phyloP scores from a whole-genome alignment of 2,797 vertebrate genomes.

The Xiphophorus birchmanni region DNA sequence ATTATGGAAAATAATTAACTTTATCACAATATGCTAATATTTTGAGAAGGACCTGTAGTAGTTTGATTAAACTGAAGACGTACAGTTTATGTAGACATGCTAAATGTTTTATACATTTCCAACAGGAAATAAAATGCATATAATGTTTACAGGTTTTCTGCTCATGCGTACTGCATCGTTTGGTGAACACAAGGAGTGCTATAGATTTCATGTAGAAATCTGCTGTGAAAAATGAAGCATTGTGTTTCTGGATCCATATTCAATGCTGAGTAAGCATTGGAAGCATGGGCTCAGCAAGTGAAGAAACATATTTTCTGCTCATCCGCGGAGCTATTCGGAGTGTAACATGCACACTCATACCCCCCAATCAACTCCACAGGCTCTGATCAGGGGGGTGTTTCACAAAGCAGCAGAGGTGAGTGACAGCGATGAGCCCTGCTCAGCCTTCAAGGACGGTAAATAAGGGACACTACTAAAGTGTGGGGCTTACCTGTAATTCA shows the following conservation, averaged over 20 bases:
- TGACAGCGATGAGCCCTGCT: not conserved
- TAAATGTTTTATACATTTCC: not conserved
- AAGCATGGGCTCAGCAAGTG: not conserved
- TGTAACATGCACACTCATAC: not conserved
- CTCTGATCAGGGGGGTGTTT: not conserved
- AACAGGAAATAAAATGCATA: not conserved
- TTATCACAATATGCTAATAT: too few relatives aligned
- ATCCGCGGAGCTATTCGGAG: not conserved
- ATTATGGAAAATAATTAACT: too few relatives aligned
- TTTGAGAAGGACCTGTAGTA: too few relatives aligned
- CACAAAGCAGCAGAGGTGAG: not conserved
- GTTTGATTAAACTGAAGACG: not conserved
- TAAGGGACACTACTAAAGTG: not conserved
- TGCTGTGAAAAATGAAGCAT: not conserved
- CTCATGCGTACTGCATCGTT: not conserved
- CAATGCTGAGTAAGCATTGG: not conserved
- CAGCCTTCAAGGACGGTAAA: not conserved
- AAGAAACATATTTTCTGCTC: not conserved
- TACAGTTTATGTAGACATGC: not conserved
- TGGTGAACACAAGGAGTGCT: not conserved
- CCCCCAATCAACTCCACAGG: not conserved
- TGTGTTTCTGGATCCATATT: not conserved
- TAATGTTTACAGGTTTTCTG: not conserved
- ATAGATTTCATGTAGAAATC: not conserved
- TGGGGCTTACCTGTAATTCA: not conserved